Base-by-base conservation (phyloP, 2,888 invertebrate species). In the Tenodera sinensis region DNA sequence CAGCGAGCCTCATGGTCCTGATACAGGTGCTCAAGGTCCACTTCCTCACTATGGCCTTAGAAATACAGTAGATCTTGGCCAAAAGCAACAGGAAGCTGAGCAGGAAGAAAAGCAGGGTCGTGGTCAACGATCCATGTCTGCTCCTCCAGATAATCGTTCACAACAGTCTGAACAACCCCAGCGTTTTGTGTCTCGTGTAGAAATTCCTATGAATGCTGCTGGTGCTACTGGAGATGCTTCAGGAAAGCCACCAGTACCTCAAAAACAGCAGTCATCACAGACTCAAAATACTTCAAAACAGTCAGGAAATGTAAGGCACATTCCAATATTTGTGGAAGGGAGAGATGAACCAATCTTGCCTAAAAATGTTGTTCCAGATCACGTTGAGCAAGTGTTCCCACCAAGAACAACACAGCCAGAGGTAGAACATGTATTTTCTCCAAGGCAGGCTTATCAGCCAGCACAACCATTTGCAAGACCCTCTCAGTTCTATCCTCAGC, bases 291-390 rank as follows among this genome's bases (percentile, higher is more conserved):
- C 90, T 90, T 83, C 90, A 90, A 92, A 90, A 86, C 91, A 14
- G 91, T 91, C 86, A 92, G 93, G 91, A 84, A 96, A 95, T 91
- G 96, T 97, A 86, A 95, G 98, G 90, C 97, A 97, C 92, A 98
- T 98, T 93, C 98, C 98, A 30, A 98, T 98, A 91, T 97, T 97
- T 92, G 97, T 98, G 0, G 98, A 98, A 93, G 97, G 97, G 12
- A 94, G 97, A 88, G 97, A 97, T 91, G 96, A 96, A 92, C 97
- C 97, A 0, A 95, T 97, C 27, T 94, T 97, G 89, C 96, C 96
- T 90, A 96, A 95, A 92, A 94, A 94, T 90, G 93, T 93, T n/a
- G 28, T 15, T 4, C 82, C 91, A 30, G 90, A 89, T 91, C 90
- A 89, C 91, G 91, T 42, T 15, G 89, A 89, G 27, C 83, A 83